Base-by-base conservation (phyloP, 2,113 vertebrate species). In the Poecile atricapillus region DNA sequence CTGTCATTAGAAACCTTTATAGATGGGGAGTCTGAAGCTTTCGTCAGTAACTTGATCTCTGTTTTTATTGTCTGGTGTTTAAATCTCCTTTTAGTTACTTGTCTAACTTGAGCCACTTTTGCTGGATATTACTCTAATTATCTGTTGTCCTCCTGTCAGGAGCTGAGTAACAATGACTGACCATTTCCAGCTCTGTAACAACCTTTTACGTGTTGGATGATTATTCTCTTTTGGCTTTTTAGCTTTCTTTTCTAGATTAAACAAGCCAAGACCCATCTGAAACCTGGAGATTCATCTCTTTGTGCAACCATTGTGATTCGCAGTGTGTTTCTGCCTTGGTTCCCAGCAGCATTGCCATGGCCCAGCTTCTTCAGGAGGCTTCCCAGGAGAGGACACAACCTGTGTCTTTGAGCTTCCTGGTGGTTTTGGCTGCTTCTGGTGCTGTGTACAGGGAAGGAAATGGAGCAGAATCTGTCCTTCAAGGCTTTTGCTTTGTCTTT, bases 151-250 rank as follows among this genome's bases (percentile, higher is more conserved):
- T 91, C 46, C 68, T 60, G 25, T 50, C 68, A 78, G 68, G 37
- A 83, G 37, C 39, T 77, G 47, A 86, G 33, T 53, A 53, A 76
- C 53, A 76, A 30, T 13, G 19, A 46, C 28, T 13, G 44, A 55
- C 21, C 43, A 58, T 59, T 35, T 78, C 49, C 60, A 87, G 50
- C 46, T 94, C 75, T 74, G 43, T 22, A 77, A 11, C 30, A 90
- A 30, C 3, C 0, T 69, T 91, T 83, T 44, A 44, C 0, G 0
- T 59, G 22, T 50, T 59, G 59, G 23, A 81, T 12, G 4, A 50
- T 50, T 62, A 53, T 86, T 20, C 52, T 86, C 44, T 76, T 75
- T 41, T 1, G n/a, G 8, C 41, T 31, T 85, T 91, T 82, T 73
- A 82, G 4, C 53, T 67, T 93, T 23, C 16, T 83, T 86, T 63